Base-by-base conservation (phyloP, 2,888 invertebrate genomes). In the Galeruca laticollis region DNA sequence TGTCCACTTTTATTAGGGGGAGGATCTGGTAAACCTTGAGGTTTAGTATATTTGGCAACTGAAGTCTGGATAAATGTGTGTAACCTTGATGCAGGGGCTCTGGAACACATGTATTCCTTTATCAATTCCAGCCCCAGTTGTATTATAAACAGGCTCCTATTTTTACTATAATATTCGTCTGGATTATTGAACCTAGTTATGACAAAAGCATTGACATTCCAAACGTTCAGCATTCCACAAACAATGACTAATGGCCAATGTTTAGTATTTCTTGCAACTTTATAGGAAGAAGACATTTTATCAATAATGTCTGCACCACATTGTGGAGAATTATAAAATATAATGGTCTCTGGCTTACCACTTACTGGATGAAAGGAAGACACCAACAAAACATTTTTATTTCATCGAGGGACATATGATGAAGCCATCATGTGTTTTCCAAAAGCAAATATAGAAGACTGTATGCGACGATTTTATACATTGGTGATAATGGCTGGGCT, bases 211-310 rank as follows among this genome's bases (percentile, higher is more conserved):
- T n/a, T n/a, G n/a, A n/a, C n/a, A n/a, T 37, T 37, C 8, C 37
- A 37, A 43, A 59, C 59, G 33, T 66, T 66, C 18, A 66, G 31
- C 59, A 66, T n/a, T 9, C 47, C 43, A 49, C 43, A 43, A 59
- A 65, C 56, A 15, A 65, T 33, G 10, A 33, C 51, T 31, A 60
- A 20, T 51, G 66, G 59, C 59, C 66, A 66, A 13, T 35, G 40
- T 59, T 33, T 66, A 11, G 66, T 66, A 20, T 66, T 67, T 60
- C 67, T 67, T 49, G 67, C 47, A 11, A 67, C 67, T 26, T 51
- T 20, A 33, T 67, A 67, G n/a, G 49, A 51, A 18, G 60, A 21
- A 47, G 35, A 18, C 21, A 60, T 21, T 51, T 67, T 40, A 60
- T 67, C 60, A 13, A 60, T 60, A 13, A 51, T 49, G 51, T 60